Evolutionary conservation across 2,888 invertebrate genomes (phyloP).

Genomic region (Steinernema scapterisci): DNA sequence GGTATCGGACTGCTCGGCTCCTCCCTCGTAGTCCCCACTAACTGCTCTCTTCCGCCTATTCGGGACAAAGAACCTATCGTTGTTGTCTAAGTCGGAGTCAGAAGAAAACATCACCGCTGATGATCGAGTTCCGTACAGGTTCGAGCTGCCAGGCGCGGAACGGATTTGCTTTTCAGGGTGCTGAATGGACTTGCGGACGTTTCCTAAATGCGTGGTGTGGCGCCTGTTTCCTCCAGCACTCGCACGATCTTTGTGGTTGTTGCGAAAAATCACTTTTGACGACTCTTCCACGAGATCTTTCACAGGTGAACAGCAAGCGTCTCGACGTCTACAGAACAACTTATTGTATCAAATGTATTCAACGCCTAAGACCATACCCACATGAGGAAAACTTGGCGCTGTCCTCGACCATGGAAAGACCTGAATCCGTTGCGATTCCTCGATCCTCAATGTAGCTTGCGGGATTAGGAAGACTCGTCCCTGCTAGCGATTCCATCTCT

Average conservation of each 20-base stretch:
- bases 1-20: slow-evolving; percentile 51
- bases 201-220: background rate
- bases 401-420: slow-evolving; percentile 46
- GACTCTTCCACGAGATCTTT: slow-evolving; percentile 37
- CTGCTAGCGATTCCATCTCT: background rate
- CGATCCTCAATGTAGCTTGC: slow-evolving; percentile 16
- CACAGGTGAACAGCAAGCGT: slow-evolving; percentile 63
- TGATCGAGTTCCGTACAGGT: slow-evolving; percentile 5
- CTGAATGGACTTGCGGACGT: slow-evolving; percentile 3
- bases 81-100: slow-evolving; percentile 56
- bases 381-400: background rate
- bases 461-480: slow-evolving; percentile 19
- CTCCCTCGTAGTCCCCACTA: slow-evolving; percentile 55
- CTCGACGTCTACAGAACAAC: slow-evolving; percentile 48
- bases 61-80: slow-evolving; percentile 58
- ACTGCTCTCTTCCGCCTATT: slow-evolving; percentile 49
- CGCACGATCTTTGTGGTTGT: background rate
- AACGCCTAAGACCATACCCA: background rate
- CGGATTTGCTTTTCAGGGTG: slow-evolving; percentile 1
- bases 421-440: slow-evolving; percentile 47
- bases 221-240: slow-evolving; percentile 8
- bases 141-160: slow-evolving; percentile 21
- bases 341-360: background rate
- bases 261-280: background rate
- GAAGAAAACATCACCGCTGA: slow-evolving; percentile 43